Evolutionary conservation across 2,888 invertebrate genomes (phyloP).

Genomic region (Drosophila rubida): DNA sequence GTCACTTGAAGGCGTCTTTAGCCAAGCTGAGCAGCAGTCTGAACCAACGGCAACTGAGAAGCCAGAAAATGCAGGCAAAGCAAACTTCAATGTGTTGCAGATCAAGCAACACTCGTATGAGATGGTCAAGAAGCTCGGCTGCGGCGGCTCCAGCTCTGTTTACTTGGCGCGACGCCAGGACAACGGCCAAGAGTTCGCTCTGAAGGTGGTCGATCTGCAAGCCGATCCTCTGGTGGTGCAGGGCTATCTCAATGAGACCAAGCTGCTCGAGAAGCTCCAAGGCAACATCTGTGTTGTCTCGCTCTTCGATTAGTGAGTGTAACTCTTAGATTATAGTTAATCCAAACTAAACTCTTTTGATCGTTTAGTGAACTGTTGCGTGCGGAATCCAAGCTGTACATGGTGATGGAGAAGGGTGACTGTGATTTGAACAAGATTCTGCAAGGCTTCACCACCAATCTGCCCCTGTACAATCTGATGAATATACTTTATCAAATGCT

Average conservation of each 20-base stretch:
- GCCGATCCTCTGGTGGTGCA: slow-evolving; percentile 90
- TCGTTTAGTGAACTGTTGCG: slow-evolving; percentile 89
- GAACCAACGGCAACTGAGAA: slow-evolving; percentile 12
- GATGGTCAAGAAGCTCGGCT: slow-evolving; percentile 91
- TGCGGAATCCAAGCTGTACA: slow-evolving; percentile 88
- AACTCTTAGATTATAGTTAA: neutral
- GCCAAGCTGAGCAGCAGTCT: slow-evolving; percentile 33
- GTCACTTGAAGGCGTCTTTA: slow-evolving; percentile 69
- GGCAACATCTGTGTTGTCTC: slow-evolving; percentile 92
- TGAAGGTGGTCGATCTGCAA: slow-evolving; percentile 90
- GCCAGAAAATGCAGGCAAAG: slow-evolving; percentile 18
- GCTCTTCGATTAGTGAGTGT: slow-evolving; percentile 93
- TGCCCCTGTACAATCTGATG: slow-evolving; percentile 91
- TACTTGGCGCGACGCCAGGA: slow-evolving; percentile 83
- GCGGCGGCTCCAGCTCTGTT: slow-evolving; percentile 96
- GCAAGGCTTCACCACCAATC: slow-evolving; percentile 86
- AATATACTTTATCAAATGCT: slow-evolving; percentile 98
- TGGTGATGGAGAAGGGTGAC: slow-evolving; percentile 97
- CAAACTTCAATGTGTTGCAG: slow-evolving; percentile 83
- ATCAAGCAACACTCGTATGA: slow-evolving; percentile 91
- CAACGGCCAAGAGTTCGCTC: slow-evolving; percentile 78
- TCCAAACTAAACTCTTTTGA: neutral
- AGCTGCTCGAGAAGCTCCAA: slow-evolving; percentile 92
- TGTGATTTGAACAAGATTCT: slow-evolving; percentile 93
- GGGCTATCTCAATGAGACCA: slow-evolving; percentile 95